Evolutionary conservation across 2,113 vertebrate species (phyloP).

Genomic region (Climacteris rufus): DNA sequence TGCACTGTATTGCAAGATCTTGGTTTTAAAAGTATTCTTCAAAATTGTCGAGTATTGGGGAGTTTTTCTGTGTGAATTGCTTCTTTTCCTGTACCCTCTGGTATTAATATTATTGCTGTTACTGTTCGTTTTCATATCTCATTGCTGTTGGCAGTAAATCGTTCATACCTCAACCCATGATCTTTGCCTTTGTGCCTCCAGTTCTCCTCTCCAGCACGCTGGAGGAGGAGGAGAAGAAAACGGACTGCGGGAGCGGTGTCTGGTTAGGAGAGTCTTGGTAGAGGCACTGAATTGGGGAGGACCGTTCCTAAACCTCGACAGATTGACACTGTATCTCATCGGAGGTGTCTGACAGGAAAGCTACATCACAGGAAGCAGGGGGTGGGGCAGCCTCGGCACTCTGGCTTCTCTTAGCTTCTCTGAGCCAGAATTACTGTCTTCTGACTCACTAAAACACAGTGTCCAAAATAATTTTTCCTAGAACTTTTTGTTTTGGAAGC

Average conservation of each 20-base stretch:
- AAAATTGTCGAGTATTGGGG: not conserved
- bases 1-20: not conserved
- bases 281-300: not conserved
- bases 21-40: not conserved
- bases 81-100: not conserved
- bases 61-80: not conserved
- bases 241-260: not conserved
- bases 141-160: not conserved
- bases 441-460: not conserved
- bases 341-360: not conserved
- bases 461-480: not conserved
- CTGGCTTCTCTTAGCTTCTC: not conserved
- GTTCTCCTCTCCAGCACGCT: not conserved
- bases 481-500: not conserved
- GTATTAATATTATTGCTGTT: not conserved
- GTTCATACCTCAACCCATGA: not conserved
- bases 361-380: not conserved
- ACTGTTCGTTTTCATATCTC: not conserved
- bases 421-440: not conserved
- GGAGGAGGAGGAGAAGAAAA: too few relatives aligned
- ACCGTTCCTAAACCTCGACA: not conserved
- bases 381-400: not conserved
- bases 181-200: not conserved
- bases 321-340: not conserved
- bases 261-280: not conserved